A percentile compares a stretch with the other conserved stretches of the same genome.
Conservation (phyloP, 2,797 vertebrate species). For the Microchirus variegatus region DNA sequence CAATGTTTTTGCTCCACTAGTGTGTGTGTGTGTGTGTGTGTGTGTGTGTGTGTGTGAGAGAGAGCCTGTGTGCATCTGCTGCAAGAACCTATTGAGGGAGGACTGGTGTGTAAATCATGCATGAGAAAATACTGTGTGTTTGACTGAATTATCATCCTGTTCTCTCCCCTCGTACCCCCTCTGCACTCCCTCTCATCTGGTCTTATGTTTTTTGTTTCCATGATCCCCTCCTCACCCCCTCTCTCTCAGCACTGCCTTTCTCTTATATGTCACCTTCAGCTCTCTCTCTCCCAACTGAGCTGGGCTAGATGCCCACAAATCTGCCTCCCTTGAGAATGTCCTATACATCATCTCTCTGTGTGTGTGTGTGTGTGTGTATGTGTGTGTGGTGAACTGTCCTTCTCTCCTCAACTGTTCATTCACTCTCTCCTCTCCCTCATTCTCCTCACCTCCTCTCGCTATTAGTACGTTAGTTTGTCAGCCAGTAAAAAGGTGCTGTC, state of each 20-base stretch:
- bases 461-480: slow-evolving; percentile 62
- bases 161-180: slow-evolving; percentile 21
- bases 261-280: slow-evolving; percentile 68
- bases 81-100: slow-evolving; percentile 36
- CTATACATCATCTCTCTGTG: slow-evolving; percentile 27
- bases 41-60: slow-evolving; percentile 12
- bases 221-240: background rate
- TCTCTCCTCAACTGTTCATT: slow-evolving; percentile 30
- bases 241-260: slow-evolving; percentile 37
- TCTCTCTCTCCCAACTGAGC: slow-evolving; percentile 38
- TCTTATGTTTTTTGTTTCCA: slow-evolving; percentile 39
- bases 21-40: slow-evolving; percentile 1
- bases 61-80: slow-evolving; percentile 17
- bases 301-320: slow-evolving; percentile 58
- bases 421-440: slow-evolving; percentile 26
- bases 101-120: slow-evolving; percentile 47
- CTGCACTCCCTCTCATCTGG: slow-evolving; percentile 35
- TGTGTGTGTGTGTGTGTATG: slow-evolving; percentile 29
- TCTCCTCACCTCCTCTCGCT: slow-evolving; percentile 49
- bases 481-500: slow-evolving; percentile 24
- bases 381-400: slow-evolving; percentile 41
- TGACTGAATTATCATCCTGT: slow-evolving; percentile 54
- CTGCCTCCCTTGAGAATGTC: slow-evolving; percentile 48
- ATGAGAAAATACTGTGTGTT: slow-evolving; percentile 49
- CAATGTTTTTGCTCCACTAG: background rate